Evolutionary conservation across 92 coral and sea anemone species (phyloP), one percentile per base, ranked within the genome.

Genomic region (Ricordea florida): DNA sequence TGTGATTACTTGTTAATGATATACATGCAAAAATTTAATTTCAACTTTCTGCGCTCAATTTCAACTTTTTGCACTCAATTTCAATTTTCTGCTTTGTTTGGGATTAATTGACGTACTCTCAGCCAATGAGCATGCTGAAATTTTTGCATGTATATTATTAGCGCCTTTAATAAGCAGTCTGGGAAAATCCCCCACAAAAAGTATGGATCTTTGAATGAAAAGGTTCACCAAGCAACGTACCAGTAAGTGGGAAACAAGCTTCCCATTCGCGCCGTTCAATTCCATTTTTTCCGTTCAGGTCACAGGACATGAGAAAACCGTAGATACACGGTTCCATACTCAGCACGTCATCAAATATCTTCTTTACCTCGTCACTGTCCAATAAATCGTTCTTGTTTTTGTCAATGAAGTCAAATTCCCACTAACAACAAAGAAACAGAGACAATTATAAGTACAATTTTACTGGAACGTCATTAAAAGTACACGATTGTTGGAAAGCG

Each of bases 291-390:
- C 65, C 76, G 47, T 91, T 79, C 51, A 61, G 66, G 74, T 91
- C 97, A 75, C 97, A 91, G 13, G 97, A 91, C 69, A 69, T 74
- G 45, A 91, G 66, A 74, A 87, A 91, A 20, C 97, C 97, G 21
- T 72, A 60, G 25, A 79, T 57, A 62, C 97, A 91, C 14, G 79
- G 74, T 64, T 91, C 97, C 18, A 62, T 20, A 10, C 57, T 16
- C 7, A 74, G 47, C 24, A 91, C 70, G 42, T 58, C 82, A 15
- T 45, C 47, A 18, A 69, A 74, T 16, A 89, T 40, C 6, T 62
- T 61, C 3, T 57, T 35, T 0, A 62, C 40, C 64, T 89, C 94
- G 0, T 65, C 75, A 1, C 36, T 70, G 50, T 89, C 94, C 9
- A 89, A 66, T 5, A 36, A 31, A 4, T 49, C n/a, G 62, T 89